Conservation (phyloP, 2,888 invertebrate genomes). For the Agriotes lineatus region DNA sequence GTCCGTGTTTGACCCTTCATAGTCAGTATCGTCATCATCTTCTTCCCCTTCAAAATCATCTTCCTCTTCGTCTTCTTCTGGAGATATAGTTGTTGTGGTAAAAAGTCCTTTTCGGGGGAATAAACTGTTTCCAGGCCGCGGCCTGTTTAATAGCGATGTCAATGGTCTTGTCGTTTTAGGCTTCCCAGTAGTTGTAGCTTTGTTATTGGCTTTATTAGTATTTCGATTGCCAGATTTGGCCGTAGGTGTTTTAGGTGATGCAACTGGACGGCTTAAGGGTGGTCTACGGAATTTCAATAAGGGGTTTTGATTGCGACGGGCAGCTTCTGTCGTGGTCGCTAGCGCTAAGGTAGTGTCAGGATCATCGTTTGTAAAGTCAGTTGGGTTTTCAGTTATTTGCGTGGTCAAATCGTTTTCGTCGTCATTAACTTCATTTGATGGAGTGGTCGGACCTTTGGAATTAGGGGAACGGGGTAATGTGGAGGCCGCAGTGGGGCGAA, state of each 20-base stretch:
- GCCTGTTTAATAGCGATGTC: conserved; percentile 69
- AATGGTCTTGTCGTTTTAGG: conserved; percentile 61
- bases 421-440: conserved; percentile 57
- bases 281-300: conserved; percentile 81
- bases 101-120: conserved; percentile 82
- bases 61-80: conserved; percentile 69
- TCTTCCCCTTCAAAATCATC: conserved; percentile 70
- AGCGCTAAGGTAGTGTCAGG: conserved; percentile 71
- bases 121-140: conserved; percentile 75
- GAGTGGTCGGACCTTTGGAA: conserved; percentile 58
- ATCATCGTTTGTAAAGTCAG: conserved; percentile 72
- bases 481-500: conserved; percentile 74
- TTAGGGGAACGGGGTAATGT: conserved; percentile 61
- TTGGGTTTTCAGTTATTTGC: conserved; percentile 73
- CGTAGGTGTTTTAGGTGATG: conserved; percentile 62
- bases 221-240: conserved; percentile 57
- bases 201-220: conserved; percentile 36
- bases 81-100: conserved; percentile 68
- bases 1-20: conserved; percentile 68
- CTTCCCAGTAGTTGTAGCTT: conserved; percentile 54
- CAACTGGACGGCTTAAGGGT: conserved; percentile 68
- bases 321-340: conserved; percentile 73
- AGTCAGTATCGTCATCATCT: conserved; percentile 71
- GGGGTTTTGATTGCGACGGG: conserved; percentile 79
- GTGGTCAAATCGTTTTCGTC: conserved; percentile 70